Evolutionary conservation across 2,113 vertebrate species (phyloP), one percentile per base, ranked within the genome.

Genomic region (Leptobrachium leishanense): DNA sequence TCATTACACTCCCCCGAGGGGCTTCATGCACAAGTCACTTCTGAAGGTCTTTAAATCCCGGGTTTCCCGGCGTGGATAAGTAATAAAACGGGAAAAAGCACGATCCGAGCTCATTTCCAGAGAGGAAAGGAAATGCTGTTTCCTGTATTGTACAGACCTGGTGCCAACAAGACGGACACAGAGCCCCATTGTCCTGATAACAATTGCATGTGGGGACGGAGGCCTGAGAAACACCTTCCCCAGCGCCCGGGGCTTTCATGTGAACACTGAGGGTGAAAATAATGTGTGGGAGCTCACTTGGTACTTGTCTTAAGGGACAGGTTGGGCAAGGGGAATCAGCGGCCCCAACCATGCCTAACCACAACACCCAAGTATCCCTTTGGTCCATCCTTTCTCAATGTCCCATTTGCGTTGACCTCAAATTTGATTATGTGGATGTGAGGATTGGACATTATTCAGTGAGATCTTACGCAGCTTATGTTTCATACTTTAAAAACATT

Each of bases 41-140:
- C 43, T 81, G 64, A 81, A 74, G 63, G 70, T 67, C 70, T 68
- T 80, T 82, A 81, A 82, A 85, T 86, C 85, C 75, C 76, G 20
- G 83, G 87, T 89, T 91, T 92, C 91, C 91, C 91, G 88, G 92
- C 88, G 88, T 89, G 86, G 84, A 90, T 91, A 89, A 91, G 88
- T 90, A 92, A 91, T 92, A 92, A 93, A 88, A 92, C 88, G 91
- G 91, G 89, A 31, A 88, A 92, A 91, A 88, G 91, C 89, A 84
- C 86, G 85, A 89, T 91, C 88, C 92, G 90, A 92, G 90, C 90
- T 87, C 90, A 93, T 94, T 94, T 94, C 92, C 91, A 93, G 89
- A 86, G 83, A 88, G 82, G 87, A 87, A 86, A 92, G 92, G 92
- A 94, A 94, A 94, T 86, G 90, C 89, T 86, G 90, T 87, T 94